Evolutionary conservation across 2,113 vertebrate species (phyloP), one percentile per base, ranked within the genome.

Genomic region (Pelobates fuscus): DNA sequence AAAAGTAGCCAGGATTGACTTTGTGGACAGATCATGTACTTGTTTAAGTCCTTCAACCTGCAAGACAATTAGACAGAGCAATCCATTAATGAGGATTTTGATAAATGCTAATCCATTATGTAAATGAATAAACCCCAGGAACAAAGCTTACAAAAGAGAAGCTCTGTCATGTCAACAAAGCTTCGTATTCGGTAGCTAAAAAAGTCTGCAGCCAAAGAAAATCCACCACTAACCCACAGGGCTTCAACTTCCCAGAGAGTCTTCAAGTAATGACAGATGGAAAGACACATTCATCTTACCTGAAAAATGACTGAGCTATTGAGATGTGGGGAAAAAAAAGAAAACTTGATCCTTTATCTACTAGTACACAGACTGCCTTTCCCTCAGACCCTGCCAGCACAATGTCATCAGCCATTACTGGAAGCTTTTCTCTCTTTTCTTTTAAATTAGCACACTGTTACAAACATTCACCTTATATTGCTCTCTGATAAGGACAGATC

Each of bases 81-180:
- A 67, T 20, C 54, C 55, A 3, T 49, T 67, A 60, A 59, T 67
- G 64, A 60, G 72, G 32, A 76, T 76, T 73, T 61, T 76, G 55
- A 76, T 67, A 76, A 54, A 76, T 43, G 55, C 55, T 76, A 76
- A 76, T 76, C 64, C 72, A 76, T 76, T 76, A 76, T 67, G 72
- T 67, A 76, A 76, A 76, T 76, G 72, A 60, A 67, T 49, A 76
- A 75, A 67, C 41, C 72, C 64, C 72, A 60, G 37, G 72, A 76
- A 76, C 63, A 67, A 76, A 76, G 72, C 72, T 60, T n/a, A 76
- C 72, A 76, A 76, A 67, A 49, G 54, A 52, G 72, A 54, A 49
- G 64, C 72, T 64, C 64, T 67, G 72, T 76, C 64, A 67, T 67
- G 72, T 76, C 64, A 67, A 76, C 72, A 76, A 76, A 76, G 60